Evolutionary conservation across 1,140 invertebrate species (phyloP).

Genomic region (Ceratina calcarata): DNA sequence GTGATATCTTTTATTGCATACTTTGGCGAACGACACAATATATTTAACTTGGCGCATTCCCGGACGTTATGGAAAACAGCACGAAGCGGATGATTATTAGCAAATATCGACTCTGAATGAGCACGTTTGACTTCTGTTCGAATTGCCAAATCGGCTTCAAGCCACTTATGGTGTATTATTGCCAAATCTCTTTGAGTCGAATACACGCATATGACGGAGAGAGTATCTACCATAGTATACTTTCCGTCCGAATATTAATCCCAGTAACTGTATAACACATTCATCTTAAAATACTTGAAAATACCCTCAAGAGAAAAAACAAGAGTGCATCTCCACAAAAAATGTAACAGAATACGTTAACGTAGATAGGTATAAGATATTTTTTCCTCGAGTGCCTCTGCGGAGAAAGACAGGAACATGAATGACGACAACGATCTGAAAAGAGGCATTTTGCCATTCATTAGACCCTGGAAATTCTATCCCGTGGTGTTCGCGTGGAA

Average conservation of each 20-base stretch:
- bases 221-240: background rate
- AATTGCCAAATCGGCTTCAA: slow-evolving; percentile 28
- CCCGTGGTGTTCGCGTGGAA: background rate
- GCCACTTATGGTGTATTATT: slow-evolving; percentile 3
- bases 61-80: too few species aligned
- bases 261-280: background rate
- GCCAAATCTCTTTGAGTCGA: slow-evolving; percentile 18
- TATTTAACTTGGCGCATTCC: background rate
- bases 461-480: slow-evolving; percentile 3
- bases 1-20: background rate
- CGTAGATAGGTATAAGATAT: background rate
- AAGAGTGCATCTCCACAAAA: background rate
- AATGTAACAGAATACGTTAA: background rate
- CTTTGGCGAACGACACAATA: too few species aligned
- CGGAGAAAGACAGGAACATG: background rate
- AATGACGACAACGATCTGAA: background rate
- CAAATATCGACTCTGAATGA: slow-evolving; percentile 16
- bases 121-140: slow-evolving; percentile 15
- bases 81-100: background rate
- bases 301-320: too few species aligned
- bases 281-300: background rate
- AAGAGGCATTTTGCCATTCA: slow-evolving; percentile 3
- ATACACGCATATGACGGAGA: background rate
- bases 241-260: background rate
- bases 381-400: background rate